A percentile compares a stretch with the other conserved stretches of the same genome.
Evolutionary conservation across 1,140 invertebrate genomes (phyloP).

Genomic region (Trigoniulus corallinus): DNA sequence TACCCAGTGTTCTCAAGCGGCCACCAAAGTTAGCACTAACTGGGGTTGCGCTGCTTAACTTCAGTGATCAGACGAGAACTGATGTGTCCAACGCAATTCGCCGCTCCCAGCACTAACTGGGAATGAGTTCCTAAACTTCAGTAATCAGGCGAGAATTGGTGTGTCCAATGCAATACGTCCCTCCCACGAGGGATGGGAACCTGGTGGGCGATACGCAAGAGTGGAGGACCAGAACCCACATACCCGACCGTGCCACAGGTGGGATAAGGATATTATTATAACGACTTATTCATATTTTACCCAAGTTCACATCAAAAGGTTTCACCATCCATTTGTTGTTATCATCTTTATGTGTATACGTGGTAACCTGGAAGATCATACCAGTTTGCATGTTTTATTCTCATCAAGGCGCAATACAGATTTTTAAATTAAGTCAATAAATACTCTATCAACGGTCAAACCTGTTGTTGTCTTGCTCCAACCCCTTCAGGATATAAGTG

Average conservation of each 20-base stretch:
- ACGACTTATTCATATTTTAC: slow-evolving; percentile 3
- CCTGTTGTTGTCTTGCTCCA: slow-evolving; percentile 85
- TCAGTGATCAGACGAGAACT: too few species aligned
- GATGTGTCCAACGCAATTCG: too few species aligned
- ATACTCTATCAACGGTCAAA: slow-evolving; percentile 22
- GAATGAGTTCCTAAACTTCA: too few species aligned
- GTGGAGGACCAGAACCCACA: too few species aligned
- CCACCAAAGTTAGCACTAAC: too few species aligned
- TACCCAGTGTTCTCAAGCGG: too few species aligned
- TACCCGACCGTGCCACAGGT: not conserved
- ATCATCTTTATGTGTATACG: slow-evolving; percentile 94
- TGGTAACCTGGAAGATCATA: slow-evolving; percentile 53
- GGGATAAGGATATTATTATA: not conserved
- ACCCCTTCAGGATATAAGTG: slow-evolving; percentile 85
- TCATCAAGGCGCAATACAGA: not conserved
- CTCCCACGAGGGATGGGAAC: too few species aligned
- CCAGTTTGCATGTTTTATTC: not conserved
- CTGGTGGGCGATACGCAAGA: too few species aligned
- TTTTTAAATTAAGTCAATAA: not conserved
- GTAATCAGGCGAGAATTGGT: too few species aligned
- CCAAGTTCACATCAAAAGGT: slow-evolving; percentile 23
- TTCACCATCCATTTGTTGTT: slow-evolving; percentile 87
- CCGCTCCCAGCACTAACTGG: too few species aligned
- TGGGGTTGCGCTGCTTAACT: too few species aligned
- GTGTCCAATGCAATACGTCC: too few species aligned